Base-by-base conservation (phyloP, 2,888 invertebrate genomes). In the Eupithecia vulgata region DNA sequence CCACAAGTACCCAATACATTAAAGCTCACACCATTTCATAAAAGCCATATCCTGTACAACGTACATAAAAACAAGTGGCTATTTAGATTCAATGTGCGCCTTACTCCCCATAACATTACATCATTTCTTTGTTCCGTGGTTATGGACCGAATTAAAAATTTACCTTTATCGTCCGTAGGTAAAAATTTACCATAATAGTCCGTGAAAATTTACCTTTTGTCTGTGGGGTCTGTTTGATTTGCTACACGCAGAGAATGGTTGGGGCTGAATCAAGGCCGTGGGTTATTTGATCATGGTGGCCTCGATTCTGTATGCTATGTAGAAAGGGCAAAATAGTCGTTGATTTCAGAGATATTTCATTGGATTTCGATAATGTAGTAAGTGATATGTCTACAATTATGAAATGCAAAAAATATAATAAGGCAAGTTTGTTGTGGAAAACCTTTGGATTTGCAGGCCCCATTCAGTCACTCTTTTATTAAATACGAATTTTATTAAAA, bases 141-240 rank as follows among this genome's bases (percentile, higher is more conserved):
- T 76, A 73, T 76, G 75, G 72, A 76, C 77, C 74, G 76, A 79
- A 80, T 80, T 80, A 80, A 80, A 80, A 79, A 77, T 78, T 71
- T 78, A 80, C 78, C 69, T 78, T 76, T 78, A 37, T n/a, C 37
- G n/a, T n/a, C 35, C n/a, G 35, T 35, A n/a, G n/a, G n/a, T n/a
- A 64, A 80, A 80, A 79, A 77, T 76, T 69, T 77, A 79, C 78
- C 72, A 76, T 76, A 77, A 37, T n/a, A 34, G n/a, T 10, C n/a
- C n/a, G 34, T 35, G 35, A 34, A 35, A 30, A 68, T 21, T 66
- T 72, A 13, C 25, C 42, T 25, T 65, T 40, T n/a, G 17, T 15
- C 65, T 40, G 35, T 37, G 35, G 25, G 42, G 42, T 37, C n/a
- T 35, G 15, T 64, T 64, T 64, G 52, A 40, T 67, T 67, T 35